phyloP scores from a whole-genome alignment of 2,888 invertebrate genomes.

The Dyspetes luteomarginatus region DNA sequence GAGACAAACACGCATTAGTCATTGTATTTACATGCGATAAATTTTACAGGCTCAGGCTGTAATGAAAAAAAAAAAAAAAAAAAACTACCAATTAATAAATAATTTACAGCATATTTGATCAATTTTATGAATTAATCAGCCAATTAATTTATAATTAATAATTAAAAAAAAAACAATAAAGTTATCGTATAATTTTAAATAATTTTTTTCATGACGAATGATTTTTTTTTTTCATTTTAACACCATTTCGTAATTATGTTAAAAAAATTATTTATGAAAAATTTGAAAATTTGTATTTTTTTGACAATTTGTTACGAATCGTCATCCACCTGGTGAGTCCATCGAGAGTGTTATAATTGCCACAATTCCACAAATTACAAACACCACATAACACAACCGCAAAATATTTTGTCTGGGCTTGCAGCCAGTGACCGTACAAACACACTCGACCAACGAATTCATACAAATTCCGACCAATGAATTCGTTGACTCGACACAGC shows the following conservation, averaged over 20 bases:
- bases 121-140: neutral
- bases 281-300: too few species aligned
- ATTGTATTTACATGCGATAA: too few species aligned
- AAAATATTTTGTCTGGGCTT: neutral
- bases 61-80: neutral
- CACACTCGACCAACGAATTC: too few species aligned
- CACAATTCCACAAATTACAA: neutral
- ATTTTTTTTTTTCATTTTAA: too few species aligned
- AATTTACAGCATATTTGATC: too few species aligned
- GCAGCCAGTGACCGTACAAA: slow-evolving; percentile 7
- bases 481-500: neutral
- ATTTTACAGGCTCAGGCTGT: too few species aligned
- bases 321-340: neutral
- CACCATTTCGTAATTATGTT: neutral
- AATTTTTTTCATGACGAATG: neutral
- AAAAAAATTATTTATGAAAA: neutral
- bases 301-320: neutral
- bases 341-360: neutral
- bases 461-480: too few species aligned
- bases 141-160: neutral
- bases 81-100: too few species aligned
- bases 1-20: too few species aligned
- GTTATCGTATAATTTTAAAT: neutral
- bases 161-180: neutral
- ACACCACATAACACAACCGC: neutral